Evolutionary conservation across 1,140 invertebrate genomes (phyloP), one percentile per base, ranked within the genome.

Genomic region (Pogonomyrmex californicus): DNA sequence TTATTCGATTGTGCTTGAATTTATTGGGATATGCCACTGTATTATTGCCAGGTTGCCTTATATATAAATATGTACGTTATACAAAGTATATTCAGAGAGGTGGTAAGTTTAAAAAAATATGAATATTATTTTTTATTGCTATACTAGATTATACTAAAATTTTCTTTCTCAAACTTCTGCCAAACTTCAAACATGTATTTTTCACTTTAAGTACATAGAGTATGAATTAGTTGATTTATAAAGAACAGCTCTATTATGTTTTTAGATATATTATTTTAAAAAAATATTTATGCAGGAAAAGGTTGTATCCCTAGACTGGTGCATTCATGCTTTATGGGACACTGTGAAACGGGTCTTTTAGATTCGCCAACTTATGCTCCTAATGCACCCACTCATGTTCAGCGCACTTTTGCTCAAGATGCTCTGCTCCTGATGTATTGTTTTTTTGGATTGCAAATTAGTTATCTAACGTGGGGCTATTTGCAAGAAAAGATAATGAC

Each of bases 401-500:
- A 92, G 85, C 93, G 95, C 36, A 96, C 96, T 51, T 94, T 95
- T 90, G 93, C 95, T 6, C 95, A 96, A 93, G 96, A 97, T 91
- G 94, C 95, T 6, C 87, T 97, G 58, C 93, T 97, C 44, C 93
- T 99, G 1, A 30, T 96, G 2, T 97, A 98, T 93, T 99, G 99
- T 95, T 98, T 99, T 93, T 93, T 97, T 56, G 99, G 99, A 1
- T 96, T 99, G 1, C 99, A 99, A 96, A 95, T 97, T 1, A 98
- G 98, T 65, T 99, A 99, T 93, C 96, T 99, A 30, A 98, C 98
- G 47, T 99, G 99, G 99, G 99, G 99, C 2, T 96, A 99, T 62
- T 95, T 99, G 66, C 99, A 99, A 95, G 98, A 99, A 95, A 98
- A 98, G 96, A 97, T 99, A 86, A 98, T 98, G 97, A 98, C 98